Evolutionary conservation across 2,113 vertebrate species (phyloP), one percentile per base, ranked within the genome.

Genomic region (Actenoides hombroni): DNA sequence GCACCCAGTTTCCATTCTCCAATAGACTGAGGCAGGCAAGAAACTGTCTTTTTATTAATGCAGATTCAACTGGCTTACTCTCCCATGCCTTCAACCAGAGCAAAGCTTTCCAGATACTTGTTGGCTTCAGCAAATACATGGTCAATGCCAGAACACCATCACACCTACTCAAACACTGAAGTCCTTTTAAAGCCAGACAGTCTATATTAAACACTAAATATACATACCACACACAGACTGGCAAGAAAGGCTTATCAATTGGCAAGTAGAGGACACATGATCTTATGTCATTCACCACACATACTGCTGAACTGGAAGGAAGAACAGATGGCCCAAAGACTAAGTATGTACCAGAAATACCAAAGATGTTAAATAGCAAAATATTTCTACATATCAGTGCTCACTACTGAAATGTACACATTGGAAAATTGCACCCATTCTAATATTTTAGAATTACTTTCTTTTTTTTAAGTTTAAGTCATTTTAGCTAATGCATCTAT

Each of bases 161-260:
- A 20, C 0, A 1, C 24, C 25, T 42, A 7, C n/a, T 59, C 54
- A 31, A 49, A 40, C 16, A 14, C 18, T 21, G 26, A 69, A 24
- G 29, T 6, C 18, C 16, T 53, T 68, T 69, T 53, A 42, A 51
- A 63, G 60, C 18, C 15, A 42, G 54, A 18, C 42, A 26, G 37
- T 10, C 46, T 56, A 2, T 16, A 82, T 29, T 31, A 57, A 65
- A 28, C 28, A 19, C 42, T 48, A 44, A 35, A 65, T 6, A 48
- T 9, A 37, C 8, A 2, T 28, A 40, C 13, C 59, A 3, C 23
- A 14, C 4, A 19, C 12, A 31, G n/a, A 68, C 31, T 0, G 0
- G 16, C 17, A 26, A 19, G 37, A 23, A 37, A 39, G 7, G 24
- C 20, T 4, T 7, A 15, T 16, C n/a, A 8, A 0, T 15, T 42